Evolutionary conservation across 2,888 invertebrate genomes (phyloP).

Genomic region (Liodrosophila aerea): DNA sequence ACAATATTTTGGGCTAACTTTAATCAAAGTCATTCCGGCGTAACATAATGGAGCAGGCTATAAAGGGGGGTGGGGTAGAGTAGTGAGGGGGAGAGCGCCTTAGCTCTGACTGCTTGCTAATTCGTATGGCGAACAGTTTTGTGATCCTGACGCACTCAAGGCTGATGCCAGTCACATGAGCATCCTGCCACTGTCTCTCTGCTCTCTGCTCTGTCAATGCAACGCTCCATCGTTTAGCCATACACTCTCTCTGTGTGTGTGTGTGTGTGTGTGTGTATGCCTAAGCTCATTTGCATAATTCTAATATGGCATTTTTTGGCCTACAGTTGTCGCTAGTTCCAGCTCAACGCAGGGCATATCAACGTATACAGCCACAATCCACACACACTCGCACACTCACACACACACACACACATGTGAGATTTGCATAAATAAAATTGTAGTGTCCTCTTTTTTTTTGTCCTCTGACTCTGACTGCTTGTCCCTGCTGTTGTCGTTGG

Average conservation of each 20-base stretch:
- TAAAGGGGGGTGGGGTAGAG: neutral
- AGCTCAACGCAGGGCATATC: conserved; percentile 14
- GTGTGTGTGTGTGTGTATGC: conserved; percentile 1
- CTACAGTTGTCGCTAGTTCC: conserved; percentile 12
- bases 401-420: conserved; percentile 22
- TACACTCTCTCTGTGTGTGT: neutral
- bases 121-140: conserved; percentile 24
- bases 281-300: conserved; percentile 70
- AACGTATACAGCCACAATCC: conserved; percentile 2
- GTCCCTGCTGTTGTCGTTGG: conserved; percentile 39
- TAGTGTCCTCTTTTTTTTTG: conserved; percentile 34
- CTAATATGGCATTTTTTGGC: conserved; percentile 69
- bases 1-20: conserved; percentile 36
- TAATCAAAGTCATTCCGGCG: conserved; percentile 50
- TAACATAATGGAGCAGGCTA: neutral
- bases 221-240: conserved; percentile 2
- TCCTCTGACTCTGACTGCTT: neutral
- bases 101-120: conserved; percentile 26
- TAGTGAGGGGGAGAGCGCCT: neutral
- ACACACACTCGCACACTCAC: conserved; percentile 2
- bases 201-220: conserved; percentile 2
- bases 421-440: conserved; percentile 72
- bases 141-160: conserved; percentile 26
- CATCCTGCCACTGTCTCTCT: too few relatives aligned
- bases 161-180: neutral